These are phyloP conservation scores for Tolmerus cingulatus DNA, from an alignment of 2,888 invertebrate genomes.

Conservation along the genomic window DNA sequence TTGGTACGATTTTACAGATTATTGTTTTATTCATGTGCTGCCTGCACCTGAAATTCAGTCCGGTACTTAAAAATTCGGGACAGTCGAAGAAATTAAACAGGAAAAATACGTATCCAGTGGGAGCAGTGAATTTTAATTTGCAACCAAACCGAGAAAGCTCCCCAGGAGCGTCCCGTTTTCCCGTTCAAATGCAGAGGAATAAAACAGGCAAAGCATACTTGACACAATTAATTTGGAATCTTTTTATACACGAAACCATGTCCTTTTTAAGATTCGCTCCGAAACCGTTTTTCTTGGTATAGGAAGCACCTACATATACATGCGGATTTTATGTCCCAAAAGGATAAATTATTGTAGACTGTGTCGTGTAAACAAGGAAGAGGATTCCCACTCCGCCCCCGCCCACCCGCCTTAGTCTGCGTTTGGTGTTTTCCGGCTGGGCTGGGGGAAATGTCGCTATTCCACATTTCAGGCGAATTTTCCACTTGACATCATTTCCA, in stretches of 20 bases:
- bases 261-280: background rate
- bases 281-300: background rate
- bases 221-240: slow-evolving; percentile 7
- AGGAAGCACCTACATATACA: background rate
- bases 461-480: slow-evolving; percentile 23
- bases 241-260: slow-evolving; percentile 5
- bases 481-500: slow-evolving; percentile 37
- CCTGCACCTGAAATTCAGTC: background rate
- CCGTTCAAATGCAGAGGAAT: background rate
- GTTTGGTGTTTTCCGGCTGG: slow-evolving; percentile 1
- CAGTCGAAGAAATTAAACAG: background rate
- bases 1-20: background rate
- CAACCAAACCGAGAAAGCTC: background rate
- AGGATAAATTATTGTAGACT: slow-evolving; percentile 30
- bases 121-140: background rate
- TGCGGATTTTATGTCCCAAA: slow-evolving; percentile 15
- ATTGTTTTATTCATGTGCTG: background rate
- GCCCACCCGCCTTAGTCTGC: background rate
- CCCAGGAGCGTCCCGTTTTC: background rate
- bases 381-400: background rate
- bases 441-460: slow-evolving; percentile 18
- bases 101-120: background rate
- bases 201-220: background rate
- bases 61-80: background rate
- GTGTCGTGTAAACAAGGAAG: slow-evolving; percentile 27